Evolutionary conservation across 2,888 invertebrate genomes (phyloP).

Genomic region (Drosophila algonquin): DNA sequence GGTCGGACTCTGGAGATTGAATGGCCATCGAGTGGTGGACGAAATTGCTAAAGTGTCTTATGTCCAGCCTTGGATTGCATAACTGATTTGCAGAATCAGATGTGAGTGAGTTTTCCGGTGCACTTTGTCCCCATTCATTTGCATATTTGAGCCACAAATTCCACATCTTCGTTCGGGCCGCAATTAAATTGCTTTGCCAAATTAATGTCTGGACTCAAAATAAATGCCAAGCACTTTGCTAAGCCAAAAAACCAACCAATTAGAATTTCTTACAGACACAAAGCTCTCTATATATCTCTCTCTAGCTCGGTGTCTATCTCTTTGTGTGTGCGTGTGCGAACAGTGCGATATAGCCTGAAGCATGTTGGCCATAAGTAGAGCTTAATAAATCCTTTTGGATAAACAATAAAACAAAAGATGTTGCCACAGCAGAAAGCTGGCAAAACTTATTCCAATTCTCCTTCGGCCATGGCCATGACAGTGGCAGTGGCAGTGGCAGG

Average conservation of each 20-base stretch:
- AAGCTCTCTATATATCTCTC: background rate
- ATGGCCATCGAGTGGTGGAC: background rate
- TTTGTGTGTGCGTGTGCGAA: constrained; percentile 7
- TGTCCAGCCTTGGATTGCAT: constrained; percentile 23
- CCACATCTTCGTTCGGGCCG: constrained; percentile 16
- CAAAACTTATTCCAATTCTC: constrained; percentile 33
- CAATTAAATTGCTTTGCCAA: constrained; percentile 59
- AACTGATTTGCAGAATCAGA: constrained; percentile 25
- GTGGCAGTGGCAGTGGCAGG: background rate
- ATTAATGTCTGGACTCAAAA: constrained; percentile 50
- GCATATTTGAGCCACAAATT: constrained; percentile 25
- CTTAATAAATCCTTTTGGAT: constrained; percentile 40
- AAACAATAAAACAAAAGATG: constrained; percentile 42
- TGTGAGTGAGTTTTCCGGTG: constrained; percentile 6
- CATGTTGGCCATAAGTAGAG: constrained; percentile 15
- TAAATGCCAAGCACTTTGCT: constrained; percentile 41
- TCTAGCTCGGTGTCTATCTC: background rate
- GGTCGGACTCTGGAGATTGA: background rate
- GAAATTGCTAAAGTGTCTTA: constrained; percentile 1
- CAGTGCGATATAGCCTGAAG: constrained; percentile 16
- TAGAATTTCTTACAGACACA: constrained; percentile 20
- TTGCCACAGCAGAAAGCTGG: background rate
- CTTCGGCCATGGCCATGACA: constrained; percentile 17
- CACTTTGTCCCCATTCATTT: constrained; percentile 31
- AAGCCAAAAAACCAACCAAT: constrained; percentile 50